Evolutionary conservation across 2,888 invertebrate genomes (phyloP), one percentile per base, ranked within the genome.

Genomic region (Andricus quercusramuli): DNA sequence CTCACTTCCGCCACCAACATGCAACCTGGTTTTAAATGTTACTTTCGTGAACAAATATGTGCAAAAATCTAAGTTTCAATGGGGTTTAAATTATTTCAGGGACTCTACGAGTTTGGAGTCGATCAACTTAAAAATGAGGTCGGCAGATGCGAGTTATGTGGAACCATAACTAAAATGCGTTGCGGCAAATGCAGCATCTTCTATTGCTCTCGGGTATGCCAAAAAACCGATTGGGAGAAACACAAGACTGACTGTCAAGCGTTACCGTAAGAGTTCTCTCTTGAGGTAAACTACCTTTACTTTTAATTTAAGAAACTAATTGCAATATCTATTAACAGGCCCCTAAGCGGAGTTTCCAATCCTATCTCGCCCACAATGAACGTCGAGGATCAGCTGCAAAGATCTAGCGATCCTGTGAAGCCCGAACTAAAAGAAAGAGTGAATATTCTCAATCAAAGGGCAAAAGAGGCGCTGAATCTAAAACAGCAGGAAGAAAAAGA

Each of bases 161-260:
- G 11, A 0, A 82, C 82, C 15, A 65, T 81, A 11, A 84, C 84
- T 0, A 86, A 85, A 37, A 82, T 80, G 29, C 79, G 59, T 1
- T 89, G 89, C 47, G 79, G 83, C 22, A 83, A 41, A 20, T 92
- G 92, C 76, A 66, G 51, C 13, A 85, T 81, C 6, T 90, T 86
- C 80, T 92, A 92, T 78, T 93, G 93, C 67, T 87, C 86, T 62
- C 84, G 79, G 77, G 41, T 76, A 1, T 93, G 93, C 70, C 92
- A 92, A 83, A 13, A 81, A 8, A 22, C 41, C 13, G 90, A 92
- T 83, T 93, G 92, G 93, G 80, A 87, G 1, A 83, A 80, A 11
- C 92, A 92, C 81, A 89, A 86, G 81, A 47, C 41, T 1, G 83
- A 88, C 22, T 93, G 93, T 78, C 78, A 81, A 67, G 51, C 81